Evolutionary conservation across 2,113 vertebrate species (phyloP), one percentile per base, ranked within the genome.

Genomic region (Amblyopsis rosae): DNA sequence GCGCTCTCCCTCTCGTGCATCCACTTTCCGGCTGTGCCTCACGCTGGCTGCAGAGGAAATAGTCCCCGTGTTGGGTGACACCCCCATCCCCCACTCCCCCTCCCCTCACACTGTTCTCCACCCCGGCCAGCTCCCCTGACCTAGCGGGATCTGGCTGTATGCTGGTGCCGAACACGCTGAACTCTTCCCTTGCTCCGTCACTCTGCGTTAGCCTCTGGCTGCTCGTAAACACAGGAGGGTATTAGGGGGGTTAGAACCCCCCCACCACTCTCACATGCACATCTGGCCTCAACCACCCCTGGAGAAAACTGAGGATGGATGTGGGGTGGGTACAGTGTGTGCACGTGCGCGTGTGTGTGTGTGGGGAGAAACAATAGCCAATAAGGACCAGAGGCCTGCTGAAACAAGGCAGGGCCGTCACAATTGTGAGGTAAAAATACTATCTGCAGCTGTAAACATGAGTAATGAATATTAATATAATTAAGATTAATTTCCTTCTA

Each of bases 41-140:
- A 54, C 77, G 35, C 35, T 76, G 69, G 53, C 80, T 72, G 62
- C 69, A 79, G 62, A 86, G 77, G 85, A 90, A 90, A 79, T 32
- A 63, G 72, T 80, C 83, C 67, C 80, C 78, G 73, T 73, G 59
- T 70, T 84, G 72, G 75, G 83, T 81, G 83, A 84, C 82, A 80
- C 58, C 75, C n/a, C 75, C 71, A n/a, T n/a, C 53, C 58, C 83
- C 51, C 62, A 26, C 57, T 16, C 55, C 17, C 64, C n/a, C 51
- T 56, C 45, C 15, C 16, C 65, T 32, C 9, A 61, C 26, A 32
- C 59, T 54, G 33, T 47, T 67, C 64, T 35, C 59, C 46, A 8
- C n/a, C 3, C 46, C 26, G 26, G 45, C 13, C 59, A 79, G 11
- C 62, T 64, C 72, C 76, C 55, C 61, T 69, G 46, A 60, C 59